Percentiles rank a stretch among this genome's conserved stretches.
Conservation (phyloP, 2,113 vertebrate species). For the Plotosus lineatus region DNA sequence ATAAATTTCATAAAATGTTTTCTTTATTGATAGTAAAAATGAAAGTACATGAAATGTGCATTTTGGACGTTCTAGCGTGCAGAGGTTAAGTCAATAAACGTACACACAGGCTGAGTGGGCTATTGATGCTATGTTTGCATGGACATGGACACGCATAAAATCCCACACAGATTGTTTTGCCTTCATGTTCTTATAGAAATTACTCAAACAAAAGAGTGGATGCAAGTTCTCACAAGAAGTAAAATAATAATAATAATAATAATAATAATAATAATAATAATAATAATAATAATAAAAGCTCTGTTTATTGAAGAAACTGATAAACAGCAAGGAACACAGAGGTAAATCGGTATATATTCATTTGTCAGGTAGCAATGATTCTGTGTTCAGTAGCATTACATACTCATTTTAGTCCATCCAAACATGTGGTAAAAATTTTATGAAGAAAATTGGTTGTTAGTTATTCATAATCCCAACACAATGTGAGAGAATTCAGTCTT, state of each 20-base stretch:
- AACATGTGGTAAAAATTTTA: not conserved
- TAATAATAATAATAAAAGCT: conserved; percentile 72
- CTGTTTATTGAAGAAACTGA: conserved; percentile 76
- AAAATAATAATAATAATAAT: conserved; percentile 61
- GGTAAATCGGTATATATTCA: conserved; percentile 30
- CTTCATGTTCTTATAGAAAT: conserved; percentile 69
- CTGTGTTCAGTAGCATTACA: conserved; percentile 1
- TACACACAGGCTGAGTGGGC: conserved; percentile 76
- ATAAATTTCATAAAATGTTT: conserved; percentile 77
- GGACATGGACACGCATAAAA: conserved; percentile 61
- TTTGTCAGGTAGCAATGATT: conserved; percentile 12
- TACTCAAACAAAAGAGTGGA: conserved; percentile 71
- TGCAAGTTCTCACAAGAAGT: conserved; percentile 75
- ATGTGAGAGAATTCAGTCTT: conserved; percentile 24
- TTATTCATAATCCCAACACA: not conserved
- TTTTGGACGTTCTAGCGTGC: conserved; percentile 81
- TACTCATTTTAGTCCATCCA: conserved; percentile 21
- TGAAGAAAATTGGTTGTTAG: not conserved
- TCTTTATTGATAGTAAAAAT: conserved; percentile 83
- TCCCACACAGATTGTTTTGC: conserved; percentile 69
- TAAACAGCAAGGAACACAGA: conserved; percentile 53
- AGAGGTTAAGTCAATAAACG: conserved; percentile 80
- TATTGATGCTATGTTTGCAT: conserved; percentile 69
- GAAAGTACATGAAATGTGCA: conserved; percentile 83
- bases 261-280: conserved; percentile 66